Conservation (phyloP, 2,113 vertebrate genomes). For the Triplophysa siluroides region DNA sequence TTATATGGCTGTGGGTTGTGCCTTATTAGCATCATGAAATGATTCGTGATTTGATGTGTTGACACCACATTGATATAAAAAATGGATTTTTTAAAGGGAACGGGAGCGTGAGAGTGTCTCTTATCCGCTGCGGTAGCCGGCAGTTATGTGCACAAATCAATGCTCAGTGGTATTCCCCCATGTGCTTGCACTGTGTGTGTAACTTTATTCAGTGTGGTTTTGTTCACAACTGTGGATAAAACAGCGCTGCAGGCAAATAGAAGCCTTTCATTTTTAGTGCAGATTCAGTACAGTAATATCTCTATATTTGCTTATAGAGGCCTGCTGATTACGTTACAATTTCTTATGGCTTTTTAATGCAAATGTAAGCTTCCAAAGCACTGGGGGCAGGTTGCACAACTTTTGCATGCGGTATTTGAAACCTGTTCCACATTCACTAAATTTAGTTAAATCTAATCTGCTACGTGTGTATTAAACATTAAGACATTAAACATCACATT, state of each 20-base stretch:
- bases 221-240: neutral
- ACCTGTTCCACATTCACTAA: no score
- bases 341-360: no score
- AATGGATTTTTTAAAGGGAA: neutral
- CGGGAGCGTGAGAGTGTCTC: neutral
- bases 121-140: neutral
- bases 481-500: no score
- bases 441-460: no score
- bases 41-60: no score
- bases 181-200: neutral
- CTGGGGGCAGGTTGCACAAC: no score
- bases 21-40: no score
- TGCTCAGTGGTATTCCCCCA: neutral
- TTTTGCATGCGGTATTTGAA: no score
- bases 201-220: neutral
- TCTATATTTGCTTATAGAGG: neutral
- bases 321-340: neutral
- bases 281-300: neutral
- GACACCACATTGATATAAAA: neutral
- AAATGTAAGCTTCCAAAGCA: no score
- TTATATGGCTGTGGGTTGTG: no score
- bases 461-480: no score
- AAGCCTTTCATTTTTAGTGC: neutral
- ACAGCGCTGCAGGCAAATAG: neutral
- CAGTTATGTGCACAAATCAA: constrained; percentile 16